A percentile compares a stretch with the other conserved stretches of the same genome.
phyloP scores from a whole-genome alignment of 1,140 invertebrate genomes.

The Adoxophyes honmai region DNA sequence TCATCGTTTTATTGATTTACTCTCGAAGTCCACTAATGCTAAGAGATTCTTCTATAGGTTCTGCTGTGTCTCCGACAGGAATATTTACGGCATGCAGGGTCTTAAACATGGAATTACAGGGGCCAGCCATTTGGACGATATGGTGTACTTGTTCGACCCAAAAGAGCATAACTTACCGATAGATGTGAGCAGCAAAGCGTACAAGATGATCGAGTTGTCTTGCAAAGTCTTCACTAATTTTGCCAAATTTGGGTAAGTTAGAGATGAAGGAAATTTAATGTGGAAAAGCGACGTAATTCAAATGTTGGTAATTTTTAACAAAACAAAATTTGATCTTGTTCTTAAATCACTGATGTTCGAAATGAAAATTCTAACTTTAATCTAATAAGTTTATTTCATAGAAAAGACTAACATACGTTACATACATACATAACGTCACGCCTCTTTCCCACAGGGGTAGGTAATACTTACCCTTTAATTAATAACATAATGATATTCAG shows the following conservation, averaged over 20 bases:
- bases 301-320: too few species aligned
- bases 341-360: too few species aligned
- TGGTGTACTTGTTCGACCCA: conserved; percentile 21
- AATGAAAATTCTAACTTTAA: too few species aligned
- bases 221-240: conserved; percentile 67
- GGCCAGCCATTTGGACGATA: conserved; percentile 21
- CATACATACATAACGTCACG: too few species aligned
- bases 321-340: too few species aligned
- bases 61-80: neutral
- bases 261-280: too few species aligned
- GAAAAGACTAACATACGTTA: too few species aligned
- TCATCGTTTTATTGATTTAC: conserved; percentile 28
- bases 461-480: too few species aligned
- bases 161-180: neutral
- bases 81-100: neutral
- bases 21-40: neutral
- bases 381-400: too few species aligned
- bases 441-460: too few species aligned
- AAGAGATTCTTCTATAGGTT: conserved; percentile 7
- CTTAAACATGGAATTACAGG: neutral
- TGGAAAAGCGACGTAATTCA: too few species aligned
- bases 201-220: conserved; percentile 43
- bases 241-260: conserved; percentile 54
- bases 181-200: conserved; percentile 11
- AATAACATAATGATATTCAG: too few species aligned